Evolutionary conservation across 2,888 invertebrate species (phyloP).

Genomic region (Desoria tigrina): DNA sequence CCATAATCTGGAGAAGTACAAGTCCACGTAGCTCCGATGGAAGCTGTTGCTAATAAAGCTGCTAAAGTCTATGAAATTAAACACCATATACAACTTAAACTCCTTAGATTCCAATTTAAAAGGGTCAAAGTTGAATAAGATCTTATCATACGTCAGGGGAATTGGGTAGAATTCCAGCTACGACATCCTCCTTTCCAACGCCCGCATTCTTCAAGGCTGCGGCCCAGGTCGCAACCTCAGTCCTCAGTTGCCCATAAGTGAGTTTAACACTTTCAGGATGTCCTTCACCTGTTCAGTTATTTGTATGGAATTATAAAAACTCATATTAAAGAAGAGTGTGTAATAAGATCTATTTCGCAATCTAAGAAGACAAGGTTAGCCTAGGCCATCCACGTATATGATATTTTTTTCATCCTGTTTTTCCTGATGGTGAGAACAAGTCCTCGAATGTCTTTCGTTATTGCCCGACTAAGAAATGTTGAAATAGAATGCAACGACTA

Average conservation of each 20-base stretch:
- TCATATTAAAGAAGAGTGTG: background rate
- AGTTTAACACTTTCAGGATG: conserved; percentile 51
- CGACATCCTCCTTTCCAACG: conserved; percentile 58
- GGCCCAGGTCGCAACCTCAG: conserved; percentile 57
- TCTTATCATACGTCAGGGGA: conserved; percentile 41
- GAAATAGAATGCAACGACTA: no score
- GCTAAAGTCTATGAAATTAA: conserved; percentile 58
- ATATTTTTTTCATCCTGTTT: no score
- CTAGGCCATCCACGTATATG: no score
- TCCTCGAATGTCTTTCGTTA: no score
- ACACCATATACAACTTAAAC: background rate
- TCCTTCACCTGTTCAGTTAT: conserved; percentile 50
- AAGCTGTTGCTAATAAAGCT: conserved; percentile 61
- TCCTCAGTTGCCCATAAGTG: conserved; percentile 57
- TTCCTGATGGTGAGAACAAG: no score
- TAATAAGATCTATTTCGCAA: no score
- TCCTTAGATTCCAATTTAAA: background rate
- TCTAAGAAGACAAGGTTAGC: background rate
- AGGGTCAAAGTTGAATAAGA: no score
- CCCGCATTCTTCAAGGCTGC: conserved; percentile 57
- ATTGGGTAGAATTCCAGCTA: conserved; percentile 57
- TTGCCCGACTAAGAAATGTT: no score
- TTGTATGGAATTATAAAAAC: background rate
- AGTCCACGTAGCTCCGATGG: conserved; percentile 63
- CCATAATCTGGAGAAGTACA: conserved; percentile 63